Evolutionary conservation across 2,113 vertebrate genomes (phyloP).

Genomic region (Nesospiza acunhae): DNA sequence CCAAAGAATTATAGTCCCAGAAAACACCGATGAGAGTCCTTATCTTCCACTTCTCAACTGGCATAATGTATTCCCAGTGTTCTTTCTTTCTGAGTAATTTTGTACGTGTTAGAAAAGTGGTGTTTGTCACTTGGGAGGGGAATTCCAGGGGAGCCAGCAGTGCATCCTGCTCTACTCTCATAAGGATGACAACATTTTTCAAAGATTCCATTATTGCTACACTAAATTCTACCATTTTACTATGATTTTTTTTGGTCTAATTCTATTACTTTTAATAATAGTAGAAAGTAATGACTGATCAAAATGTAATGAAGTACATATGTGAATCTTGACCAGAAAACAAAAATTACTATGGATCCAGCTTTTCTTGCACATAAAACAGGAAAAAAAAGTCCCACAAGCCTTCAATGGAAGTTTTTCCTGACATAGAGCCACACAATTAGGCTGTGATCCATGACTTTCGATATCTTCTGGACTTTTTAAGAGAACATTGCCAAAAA

Average conservation of each 20-base stretch:
- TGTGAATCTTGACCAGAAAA: conserved; percentile 34
- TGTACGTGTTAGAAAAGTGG: not conserved
- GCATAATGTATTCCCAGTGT: not conserved
- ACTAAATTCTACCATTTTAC: not conserved
- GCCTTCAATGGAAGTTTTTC: conserved; percentile 19
- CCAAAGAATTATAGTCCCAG: not conserved
- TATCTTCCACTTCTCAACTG: not conserved
- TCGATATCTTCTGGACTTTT: conserved; percentile 22
- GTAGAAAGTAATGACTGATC: conserved; percentile 17
- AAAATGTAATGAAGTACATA: conserved; percentile 53
- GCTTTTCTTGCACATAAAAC: not conserved
- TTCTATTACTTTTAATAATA: conserved; percentile 35
- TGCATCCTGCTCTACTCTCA: not conserved
- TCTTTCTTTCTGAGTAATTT: not conserved
- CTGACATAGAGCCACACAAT: conserved; percentile 41
- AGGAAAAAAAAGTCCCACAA: not conserved
- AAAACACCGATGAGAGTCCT: not conserved
- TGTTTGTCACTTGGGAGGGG: not conserved
- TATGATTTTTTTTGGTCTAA: not conserved
- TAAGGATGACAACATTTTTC: not conserved
- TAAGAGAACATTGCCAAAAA: not conserved
- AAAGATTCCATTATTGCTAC: not conserved
- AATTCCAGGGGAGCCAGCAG: not conserved
- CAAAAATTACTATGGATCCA: not conserved
- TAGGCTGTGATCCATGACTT: conserved; percentile 35